A percentile compares a stretch with the other conserved stretches of the same genome.
Conservation (phyloP, 2,113 vertebrate genomes). For the Phoxinus phoxinus region DNA sequence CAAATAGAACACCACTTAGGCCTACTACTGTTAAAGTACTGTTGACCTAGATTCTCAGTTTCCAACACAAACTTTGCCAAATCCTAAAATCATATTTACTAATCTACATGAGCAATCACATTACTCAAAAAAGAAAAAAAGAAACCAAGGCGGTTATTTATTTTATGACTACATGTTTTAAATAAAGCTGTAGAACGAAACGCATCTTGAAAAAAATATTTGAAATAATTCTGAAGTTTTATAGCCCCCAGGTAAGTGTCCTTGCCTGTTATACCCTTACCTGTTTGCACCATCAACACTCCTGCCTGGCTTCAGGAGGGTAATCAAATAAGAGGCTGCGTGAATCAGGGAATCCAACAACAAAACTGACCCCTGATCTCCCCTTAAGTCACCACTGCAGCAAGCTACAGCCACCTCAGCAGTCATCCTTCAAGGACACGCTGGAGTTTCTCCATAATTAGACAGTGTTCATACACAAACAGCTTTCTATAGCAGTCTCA, state of each 20-base stretch:
- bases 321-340: conserved; percentile 67
- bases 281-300: conserved; percentile 62
- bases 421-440: conserved; percentile 22
- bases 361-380: conserved; percentile 53
- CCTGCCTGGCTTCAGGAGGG: conserved; percentile 63
- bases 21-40: neutral
- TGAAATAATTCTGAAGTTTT: neutral
- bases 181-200: neutral
- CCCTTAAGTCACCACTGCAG: conserved; percentile 39
- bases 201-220: too few species aligned
- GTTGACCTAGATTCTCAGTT: neutral
- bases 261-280: conserved; percentile 71
- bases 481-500: conserved; percentile 19
- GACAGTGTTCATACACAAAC: conserved; percentile 37
- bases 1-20: neutral
- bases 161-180: neutral
- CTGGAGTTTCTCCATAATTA: conserved; percentile 24
- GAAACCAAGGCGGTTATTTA: too few species aligned
- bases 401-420: conserved; percentile 40
- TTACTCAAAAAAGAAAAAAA: too few species aligned
- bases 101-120: too few species aligned
- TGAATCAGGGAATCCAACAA: conserved; percentile 66
- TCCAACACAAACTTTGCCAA: neutral
- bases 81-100: too few species aligned
- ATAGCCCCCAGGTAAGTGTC: conserved; percentile 41